These are phyloP conservation scores for Larimichthys polyactis DNA, from an alignment of 2,113 vertebrate genomes.

Conservation along the genomic window DNA sequence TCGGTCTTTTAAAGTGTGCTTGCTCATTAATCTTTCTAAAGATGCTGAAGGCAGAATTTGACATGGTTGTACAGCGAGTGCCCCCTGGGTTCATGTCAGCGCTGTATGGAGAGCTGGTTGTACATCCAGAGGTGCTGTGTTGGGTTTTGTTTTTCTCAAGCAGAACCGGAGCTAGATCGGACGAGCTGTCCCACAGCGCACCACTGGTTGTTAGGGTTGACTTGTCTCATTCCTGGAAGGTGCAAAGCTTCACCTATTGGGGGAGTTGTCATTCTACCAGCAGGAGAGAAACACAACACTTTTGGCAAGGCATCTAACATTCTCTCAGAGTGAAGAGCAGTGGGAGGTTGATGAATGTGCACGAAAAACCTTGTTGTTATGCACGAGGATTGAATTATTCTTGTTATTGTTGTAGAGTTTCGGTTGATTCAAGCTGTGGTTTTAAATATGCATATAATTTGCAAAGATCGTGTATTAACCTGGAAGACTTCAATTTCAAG, in stretches of 20 bases:
- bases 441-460: constrained; percentile 72
- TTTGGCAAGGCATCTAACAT: constrained; percentile 64
- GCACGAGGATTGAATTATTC: constrained; percentile 64
- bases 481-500: constrained; percentile 34
- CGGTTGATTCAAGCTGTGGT: constrained; percentile 69
- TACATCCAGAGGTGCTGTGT: constrained; percentile 41
- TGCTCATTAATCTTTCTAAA: constrained; percentile 82
- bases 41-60: constrained; percentile 74
- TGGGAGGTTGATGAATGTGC: constrained; percentile 74
- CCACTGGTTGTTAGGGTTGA: constrained; percentile 59
- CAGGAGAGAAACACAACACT: constrained; percentile 61
- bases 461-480: constrained; percentile 31
- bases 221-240: constrained; percentile 70
- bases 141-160: constrained; percentile 53
- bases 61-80: constrained; percentile 61
- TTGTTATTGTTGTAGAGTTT: constrained; percentile 52
- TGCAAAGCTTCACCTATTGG: constrained; percentile 71
- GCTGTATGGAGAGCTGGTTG: constrained; percentile 32
- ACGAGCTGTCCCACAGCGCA: constrained; percentile 49
- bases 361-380: constrained; percentile 65
- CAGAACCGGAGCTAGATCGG: constrained; percentile 21
- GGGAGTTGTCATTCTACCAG: constrained; percentile 72
- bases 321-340: constrained; percentile 58
- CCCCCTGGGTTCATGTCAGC: constrained; percentile 60
- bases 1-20: constrained; percentile 60